Evolutionary conservation across 2,113 vertebrate species (phyloP), one percentile per base, ranked within the genome.

Genomic region (Erythrocercus mccallii): DNA sequence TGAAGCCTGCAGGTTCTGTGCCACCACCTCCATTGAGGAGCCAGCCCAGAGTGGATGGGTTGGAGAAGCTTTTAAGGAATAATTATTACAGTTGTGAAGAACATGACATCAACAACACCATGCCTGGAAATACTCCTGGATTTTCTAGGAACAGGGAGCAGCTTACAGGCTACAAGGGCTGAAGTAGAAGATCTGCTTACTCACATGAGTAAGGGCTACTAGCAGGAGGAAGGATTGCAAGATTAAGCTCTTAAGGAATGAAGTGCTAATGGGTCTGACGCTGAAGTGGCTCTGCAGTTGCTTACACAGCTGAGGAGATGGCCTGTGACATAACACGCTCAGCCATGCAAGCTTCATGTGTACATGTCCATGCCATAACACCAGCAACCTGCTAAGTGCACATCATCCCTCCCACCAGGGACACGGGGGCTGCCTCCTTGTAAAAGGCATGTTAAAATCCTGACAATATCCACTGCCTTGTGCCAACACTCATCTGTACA

Each of bases 331-430:
- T 71, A 87, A 81, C 90, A 84, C 9, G 33, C 60, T 84, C 91
- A 92, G 84, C 77, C 77, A 60, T 22, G 84, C 84, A 54, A 91
- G 84, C 69, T 78, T 35, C 69, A 4, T 64, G 84, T 56, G 69
- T 86, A 16, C 70, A 13, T 66, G 64, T 66, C 95, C 85, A 10
- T 86, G 73, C 31, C 70, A n/a, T 40, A 72, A 81, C 3, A 85
- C 65, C 88, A 91, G 81, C 74, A 57, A 57, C 78, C 76, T 76
- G 81, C 70, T 92, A 86, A 90, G 86, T 62, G 91, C 80, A 62
- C 69, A 25, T 10, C 66, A 54, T 33, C 91, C 90, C 86, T 90
- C 82, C 86, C 72, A 61, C 51, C 79, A 77, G 90, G 69, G 82
- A 62, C 51, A 44, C 0, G 2, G 51, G 74, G 23, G 10, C 3